Base-by-base conservation (phyloP, 2,888 invertebrate species). In the Crocallis elinguaria region DNA sequence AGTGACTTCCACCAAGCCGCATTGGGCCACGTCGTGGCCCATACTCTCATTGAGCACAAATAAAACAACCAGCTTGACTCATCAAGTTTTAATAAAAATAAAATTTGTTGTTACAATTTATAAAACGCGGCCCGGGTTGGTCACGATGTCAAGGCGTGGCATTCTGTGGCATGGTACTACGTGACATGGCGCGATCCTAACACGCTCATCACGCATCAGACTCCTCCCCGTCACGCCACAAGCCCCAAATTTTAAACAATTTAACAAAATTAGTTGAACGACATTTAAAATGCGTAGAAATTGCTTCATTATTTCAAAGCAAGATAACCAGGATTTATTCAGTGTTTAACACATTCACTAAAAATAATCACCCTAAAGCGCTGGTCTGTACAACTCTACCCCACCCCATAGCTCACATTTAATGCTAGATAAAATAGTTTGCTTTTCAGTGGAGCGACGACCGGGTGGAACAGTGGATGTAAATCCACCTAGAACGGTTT, bases 401-500 rank as follows among this genome's bases (percentile, higher is more conserved):
- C 35, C 39, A 9, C 17, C 13, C 35, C 43, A 37, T 16, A 25
- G 25, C 30, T 46, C 33, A 33, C 50, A 30, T 56, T 55, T 37
- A 50, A 32, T 37, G 56, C 56, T 30, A 44, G 51, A 57, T 51
- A 51, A 51, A 57, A 51, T 51, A 51, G 48, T 39, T 48, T 49
- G 37, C 37, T 37, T 55, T 55, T 16, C 21, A 35, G 16, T 37
- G 25, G 42, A 36, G 32, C 36, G 25, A 46, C 46, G 52, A 46
- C 29, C 36, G n/a, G 25, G 36, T 17, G 21, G 4, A n/a, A 30
- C 8, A 38, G n/a, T n/a, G 42, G 52, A 16, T 3, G 12, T 51
- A 12, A 0, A 41, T 3, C 8, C 2, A 25, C 13, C 2, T 27
- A 45, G 51, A 46, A 46, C 23, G n/a, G 25, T 25, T 1, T 8